These are phyloP conservation scores for Pandion haliaetus DNA, from an alignment of 2,113 vertebrate genomes.

Conservation along the genomic window DNA sequence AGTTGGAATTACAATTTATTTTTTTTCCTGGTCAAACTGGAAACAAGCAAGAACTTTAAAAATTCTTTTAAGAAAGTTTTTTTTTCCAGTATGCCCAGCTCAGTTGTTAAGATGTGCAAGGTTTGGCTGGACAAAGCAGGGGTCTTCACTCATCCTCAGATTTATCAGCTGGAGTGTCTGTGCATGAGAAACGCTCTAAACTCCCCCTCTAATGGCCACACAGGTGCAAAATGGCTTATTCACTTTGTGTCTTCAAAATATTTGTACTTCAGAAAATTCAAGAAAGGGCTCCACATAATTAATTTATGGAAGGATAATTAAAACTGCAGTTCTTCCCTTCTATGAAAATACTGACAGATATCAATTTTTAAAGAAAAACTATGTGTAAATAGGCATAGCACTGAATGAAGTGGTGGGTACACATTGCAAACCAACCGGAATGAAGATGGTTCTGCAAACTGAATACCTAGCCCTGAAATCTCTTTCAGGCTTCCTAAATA, in stretches of 20 bases:
- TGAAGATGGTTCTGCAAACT: background rate
- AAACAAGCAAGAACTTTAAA: background rate
- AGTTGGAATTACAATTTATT: background rate
- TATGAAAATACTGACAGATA: background rate
- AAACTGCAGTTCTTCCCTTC: background rate
- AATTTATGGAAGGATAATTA: background rate
- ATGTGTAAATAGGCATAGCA: background rate
- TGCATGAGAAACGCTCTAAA: background rate
- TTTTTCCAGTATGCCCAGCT: background rate
- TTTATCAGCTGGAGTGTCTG: background rate
- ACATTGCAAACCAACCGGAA: background rate
- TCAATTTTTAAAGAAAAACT: background rate
- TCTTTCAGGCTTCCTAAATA: background rate
- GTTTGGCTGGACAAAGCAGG: background rate
- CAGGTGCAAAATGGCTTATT: background rate
- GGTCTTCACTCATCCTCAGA: background rate
- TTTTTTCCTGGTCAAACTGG: background rate
- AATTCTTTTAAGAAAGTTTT: background rate
- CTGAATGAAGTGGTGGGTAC: background rate
- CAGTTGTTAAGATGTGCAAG: background rate
- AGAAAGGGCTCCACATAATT: background rate
- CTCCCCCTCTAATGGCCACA: background rate
- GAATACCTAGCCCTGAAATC: background rate
- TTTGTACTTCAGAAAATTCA: background rate
- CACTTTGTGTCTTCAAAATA: background rate